Conservation (phyloP, 2,797 vertebrate species). For the Chaenodraco wilsoni region DNA sequence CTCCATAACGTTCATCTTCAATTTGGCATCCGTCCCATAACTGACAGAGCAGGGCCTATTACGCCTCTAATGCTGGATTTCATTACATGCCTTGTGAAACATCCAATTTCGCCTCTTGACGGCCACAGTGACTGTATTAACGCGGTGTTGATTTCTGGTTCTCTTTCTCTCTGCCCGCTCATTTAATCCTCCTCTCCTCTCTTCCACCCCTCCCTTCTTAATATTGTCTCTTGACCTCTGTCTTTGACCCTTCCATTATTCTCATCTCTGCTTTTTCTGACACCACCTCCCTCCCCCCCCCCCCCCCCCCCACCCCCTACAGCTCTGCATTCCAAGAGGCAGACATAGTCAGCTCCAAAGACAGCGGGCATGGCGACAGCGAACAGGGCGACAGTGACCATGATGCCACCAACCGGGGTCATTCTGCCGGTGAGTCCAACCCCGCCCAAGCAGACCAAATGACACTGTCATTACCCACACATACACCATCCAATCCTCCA, state of each 20-base stretch:
- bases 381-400: slow-evolving; percentile 99
- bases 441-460: slow-evolving; percentile 10
- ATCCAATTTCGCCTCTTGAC: slow-evolving; percentile 86
- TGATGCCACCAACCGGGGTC: slow-evolving; percentile 97
- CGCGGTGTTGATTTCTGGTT: slow-evolving; percentile 67
- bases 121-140: slow-evolving; percentile 86
- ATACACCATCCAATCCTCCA: background rate
- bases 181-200: slow-evolving; percentile 38
- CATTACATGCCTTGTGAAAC: slow-evolving; percentile 85
- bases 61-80: slow-evolving; percentile 76
- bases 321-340: slow-evolving; percentile 99
- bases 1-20: slow-evolving; percentile 74
- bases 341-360: slow-evolving; percentile 99
- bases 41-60: slow-evolving; percentile 72
- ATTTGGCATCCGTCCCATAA: slow-evolving; percentile 72
- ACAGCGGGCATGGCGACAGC: slow-evolving; percentile 98
- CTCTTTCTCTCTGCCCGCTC: slow-evolving; percentile 29
- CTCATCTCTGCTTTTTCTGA: background rate
- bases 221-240: slow-evolving; percentile 9
- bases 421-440: slow-evolving; percentile 92
- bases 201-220: background rate
- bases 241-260: slow-evolving; percentile 4
- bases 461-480: slow-evolving; percentile 77
- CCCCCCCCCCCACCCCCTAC: background rate
- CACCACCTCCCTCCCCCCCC: background rate